Evolutionary conservation across 64 coral and sea anemone genomes (phyloP).

Genomic region (Montipora sp.): DNA sequence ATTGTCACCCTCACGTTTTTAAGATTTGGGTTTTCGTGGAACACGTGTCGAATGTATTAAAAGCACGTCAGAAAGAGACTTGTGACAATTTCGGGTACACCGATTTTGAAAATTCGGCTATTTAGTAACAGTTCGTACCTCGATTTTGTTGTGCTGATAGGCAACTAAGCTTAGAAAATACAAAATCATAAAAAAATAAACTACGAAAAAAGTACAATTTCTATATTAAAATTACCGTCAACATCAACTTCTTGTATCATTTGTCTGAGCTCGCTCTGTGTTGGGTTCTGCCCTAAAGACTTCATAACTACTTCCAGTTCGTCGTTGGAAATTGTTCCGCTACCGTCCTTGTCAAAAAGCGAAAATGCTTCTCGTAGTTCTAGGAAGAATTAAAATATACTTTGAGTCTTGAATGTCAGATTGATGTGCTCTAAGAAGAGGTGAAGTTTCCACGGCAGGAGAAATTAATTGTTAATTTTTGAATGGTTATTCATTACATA

Average conservation of each 20-base stretch:
- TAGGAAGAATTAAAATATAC: background rate
- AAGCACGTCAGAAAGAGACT: no score
- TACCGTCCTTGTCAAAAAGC: constrained; percentile 82
- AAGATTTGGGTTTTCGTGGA: no score
- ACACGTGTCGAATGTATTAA: no score
- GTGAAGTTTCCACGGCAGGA: background rate
- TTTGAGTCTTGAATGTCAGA: background rate
- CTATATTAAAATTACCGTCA: constrained; percentile 49
- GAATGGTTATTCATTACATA: background rate
- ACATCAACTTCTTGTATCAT: constrained; percentile 85
- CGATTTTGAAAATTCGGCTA: background rate
- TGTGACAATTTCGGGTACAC: no score
- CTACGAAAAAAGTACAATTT: background rate
- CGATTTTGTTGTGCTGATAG: background rate
- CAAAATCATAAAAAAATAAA: background rate
- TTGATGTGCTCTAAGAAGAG: background rate
- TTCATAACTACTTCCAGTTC: constrained; percentile 88
- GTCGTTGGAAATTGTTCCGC: constrained; percentile 79
- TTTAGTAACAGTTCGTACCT: background rate
- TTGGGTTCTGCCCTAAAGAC: constrained; percentile 79
- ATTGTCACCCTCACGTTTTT: background rate
- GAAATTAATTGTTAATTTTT: background rate
- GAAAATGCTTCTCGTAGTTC: constrained; percentile 76
- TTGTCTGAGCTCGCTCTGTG: constrained; percentile 68
- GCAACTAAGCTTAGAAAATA: background rate